phyloP scores from a whole-genome alignment of 2,113 vertebrate species.

The Eupsittula cactorum region DNA sequence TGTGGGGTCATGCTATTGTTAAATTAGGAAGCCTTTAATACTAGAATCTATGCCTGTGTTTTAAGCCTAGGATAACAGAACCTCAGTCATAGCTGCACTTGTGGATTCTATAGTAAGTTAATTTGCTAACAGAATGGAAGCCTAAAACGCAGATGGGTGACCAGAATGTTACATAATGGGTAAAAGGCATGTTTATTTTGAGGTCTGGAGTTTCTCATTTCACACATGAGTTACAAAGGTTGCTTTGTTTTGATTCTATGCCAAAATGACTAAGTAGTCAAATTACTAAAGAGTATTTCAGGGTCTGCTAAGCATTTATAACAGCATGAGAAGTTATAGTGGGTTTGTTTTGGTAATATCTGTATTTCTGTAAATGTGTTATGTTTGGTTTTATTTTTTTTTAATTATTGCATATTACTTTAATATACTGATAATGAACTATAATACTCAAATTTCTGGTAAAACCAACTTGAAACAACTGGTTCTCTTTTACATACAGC shows the following conservation, averaged over 20 bases:
- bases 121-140: conserved; percentile 19
- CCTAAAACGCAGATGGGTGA: not conserved
- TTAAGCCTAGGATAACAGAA: not conserved
- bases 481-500: not conserved
- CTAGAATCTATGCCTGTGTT: not conserved
- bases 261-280: conserved; percentile 11
- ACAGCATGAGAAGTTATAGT: conserved; percentile 17
- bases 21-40: not conserved
- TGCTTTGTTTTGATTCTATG: conserved; percentile 43
- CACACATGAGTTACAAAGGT: conserved; percentile 60
- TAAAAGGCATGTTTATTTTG: not conserved
- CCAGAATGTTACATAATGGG: conserved; percentile 3
- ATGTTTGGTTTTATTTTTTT: not conserved
- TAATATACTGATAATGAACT: not conserved
- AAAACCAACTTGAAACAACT: not conserved
- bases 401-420: not conserved
- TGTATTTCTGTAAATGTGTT: not conserved
- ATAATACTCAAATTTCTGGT: not conserved
- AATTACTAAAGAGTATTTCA: conserved; percentile 37
- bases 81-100: not conserved
- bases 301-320: conserved; percentile 47
- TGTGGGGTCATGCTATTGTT: not conserved
- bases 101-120: not conserved
- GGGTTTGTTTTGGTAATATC: conserved; percentile 25
- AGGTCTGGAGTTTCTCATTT: conserved; percentile 61